Evolutionary conservation across 2,113 vertebrate species (phyloP).

Genomic region (Elephas maximus): DNA sequence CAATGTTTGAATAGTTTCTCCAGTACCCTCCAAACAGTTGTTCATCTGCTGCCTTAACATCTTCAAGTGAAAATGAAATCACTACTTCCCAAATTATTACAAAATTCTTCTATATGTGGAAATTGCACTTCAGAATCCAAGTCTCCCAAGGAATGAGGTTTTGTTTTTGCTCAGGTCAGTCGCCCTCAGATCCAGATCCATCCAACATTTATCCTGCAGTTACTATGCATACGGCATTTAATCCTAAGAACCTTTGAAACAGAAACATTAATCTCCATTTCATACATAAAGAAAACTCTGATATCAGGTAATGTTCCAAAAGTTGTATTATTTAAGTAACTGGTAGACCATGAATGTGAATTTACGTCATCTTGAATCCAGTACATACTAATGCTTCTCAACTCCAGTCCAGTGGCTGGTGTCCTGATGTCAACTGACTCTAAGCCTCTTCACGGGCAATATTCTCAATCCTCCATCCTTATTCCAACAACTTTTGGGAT

Average conservation of each 20-base stretch:
- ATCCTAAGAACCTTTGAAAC: constrained; percentile 24
- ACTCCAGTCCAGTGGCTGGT: background rate
- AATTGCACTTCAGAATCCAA: constrained; percentile 37
- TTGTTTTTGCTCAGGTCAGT: constrained; percentile 36
- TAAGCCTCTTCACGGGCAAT: background rate
- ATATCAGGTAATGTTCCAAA: background rate
- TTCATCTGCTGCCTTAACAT: constrained; percentile 30
- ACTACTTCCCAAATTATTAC: constrained; percentile 46
- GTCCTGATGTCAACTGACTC: background rate
- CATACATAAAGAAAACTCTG: constrained; percentile 28
- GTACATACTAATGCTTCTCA: background rate
- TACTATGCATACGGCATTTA: constrained; percentile 4
- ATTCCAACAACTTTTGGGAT: background rate
- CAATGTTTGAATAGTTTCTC: background rate
- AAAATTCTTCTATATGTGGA: constrained; percentile 12
- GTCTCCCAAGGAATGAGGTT: constrained; percentile 8
- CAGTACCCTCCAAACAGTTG: background rate
- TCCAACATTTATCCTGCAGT: background rate
- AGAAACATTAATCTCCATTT: constrained; percentile 53
- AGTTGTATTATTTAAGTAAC: constrained; percentile 31
- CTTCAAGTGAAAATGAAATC: constrained; percentile 53
- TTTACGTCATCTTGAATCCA: constrained; percentile 40
- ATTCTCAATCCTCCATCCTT: constrained; percentile 21
- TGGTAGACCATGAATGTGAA: constrained; percentile 41
- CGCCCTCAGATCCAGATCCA: constrained; percentile 1